Evolutionary conservation across 2,113 vertebrate species (phyloP).

Genomic region (Zapus hudsonius): DNA sequence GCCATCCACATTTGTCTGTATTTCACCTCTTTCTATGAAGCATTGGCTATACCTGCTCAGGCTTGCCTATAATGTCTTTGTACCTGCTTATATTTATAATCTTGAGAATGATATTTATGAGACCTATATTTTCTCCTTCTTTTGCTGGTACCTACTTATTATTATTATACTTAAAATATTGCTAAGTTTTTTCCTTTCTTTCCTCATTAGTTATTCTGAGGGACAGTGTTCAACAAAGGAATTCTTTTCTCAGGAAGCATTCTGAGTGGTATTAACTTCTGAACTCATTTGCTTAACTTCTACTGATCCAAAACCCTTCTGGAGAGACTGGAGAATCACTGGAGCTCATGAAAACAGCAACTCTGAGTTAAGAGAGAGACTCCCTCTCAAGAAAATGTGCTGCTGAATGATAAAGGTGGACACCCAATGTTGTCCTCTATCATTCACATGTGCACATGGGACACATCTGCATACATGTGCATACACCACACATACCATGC

Average conservation of each 20-base stretch:
- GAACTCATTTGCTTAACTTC: not conserved
- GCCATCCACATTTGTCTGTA: not conserved
- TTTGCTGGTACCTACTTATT: conserved; percentile 9
- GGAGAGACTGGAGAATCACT: too few species aligned
- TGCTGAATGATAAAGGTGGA: too few species aligned
- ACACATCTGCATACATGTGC: too few species aligned
- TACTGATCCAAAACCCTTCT: not conserved
- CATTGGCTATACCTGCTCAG: not conserved
- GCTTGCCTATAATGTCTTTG: not conserved
- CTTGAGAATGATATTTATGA: conserved; percentile 18
- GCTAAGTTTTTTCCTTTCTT: conserved; percentile 36
- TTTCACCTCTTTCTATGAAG: not conserved
- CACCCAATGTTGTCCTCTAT: too few species aligned
- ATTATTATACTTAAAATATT: conserved; percentile 10
- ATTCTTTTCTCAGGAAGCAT: not conserved
- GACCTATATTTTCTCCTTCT: not conserved
- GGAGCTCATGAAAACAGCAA: too few species aligned
- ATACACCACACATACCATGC: too few species aligned
- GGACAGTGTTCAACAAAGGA: not conserved
- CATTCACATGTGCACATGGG: too few species aligned
- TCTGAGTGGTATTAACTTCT: too few species aligned
- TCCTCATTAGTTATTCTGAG: conserved; percentile 28
- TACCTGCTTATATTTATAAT: not conserved
- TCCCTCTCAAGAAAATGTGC: too few species aligned
- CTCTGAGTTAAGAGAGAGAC: too few species aligned